These are phyloP conservation scores for Heteronetta atricapilla DNA, from an alignment of 2,113 vertebrate species.

Conservation along the genomic window DNA sequence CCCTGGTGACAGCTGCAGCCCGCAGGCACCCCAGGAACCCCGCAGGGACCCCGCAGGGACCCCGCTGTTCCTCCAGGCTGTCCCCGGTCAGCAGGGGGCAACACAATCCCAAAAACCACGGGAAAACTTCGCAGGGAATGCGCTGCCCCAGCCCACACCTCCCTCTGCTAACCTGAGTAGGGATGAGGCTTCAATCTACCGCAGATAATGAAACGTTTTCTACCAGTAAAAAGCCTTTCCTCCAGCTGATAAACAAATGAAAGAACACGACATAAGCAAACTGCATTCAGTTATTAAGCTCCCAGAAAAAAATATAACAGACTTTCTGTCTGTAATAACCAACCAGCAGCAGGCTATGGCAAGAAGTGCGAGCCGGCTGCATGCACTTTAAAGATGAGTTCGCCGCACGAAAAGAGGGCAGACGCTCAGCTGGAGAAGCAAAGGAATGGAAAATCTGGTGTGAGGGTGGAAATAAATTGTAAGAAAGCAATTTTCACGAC, in stretches of 20 bases:
- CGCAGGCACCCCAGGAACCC: background rate
- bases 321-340: background rate
- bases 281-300: background rate
- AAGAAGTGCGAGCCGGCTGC: background rate
- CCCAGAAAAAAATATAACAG: background rate
- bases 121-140: background rate
- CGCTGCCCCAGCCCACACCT: background rate
- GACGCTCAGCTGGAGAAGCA: background rate
- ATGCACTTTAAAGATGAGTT: background rate
- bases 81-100: slow-evolving; percentile 56
- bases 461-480: background rate
- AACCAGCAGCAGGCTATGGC: background rate
- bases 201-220: background rate
- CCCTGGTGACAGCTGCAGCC: background rate
- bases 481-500: background rate
- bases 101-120: slow-evolving; percentile 17
- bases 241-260: background rate
- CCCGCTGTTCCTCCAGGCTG: background rate
- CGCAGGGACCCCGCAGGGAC: background rate
- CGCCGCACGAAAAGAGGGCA: background rate
- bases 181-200: background rate
- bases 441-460: background rate
- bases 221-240: background rate
- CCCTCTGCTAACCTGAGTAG: background rate
- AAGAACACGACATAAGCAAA: background rate